phyloP scores from a whole-genome alignment of 2,113 vertebrate species.

The Paraplagusia blochii region DNA sequence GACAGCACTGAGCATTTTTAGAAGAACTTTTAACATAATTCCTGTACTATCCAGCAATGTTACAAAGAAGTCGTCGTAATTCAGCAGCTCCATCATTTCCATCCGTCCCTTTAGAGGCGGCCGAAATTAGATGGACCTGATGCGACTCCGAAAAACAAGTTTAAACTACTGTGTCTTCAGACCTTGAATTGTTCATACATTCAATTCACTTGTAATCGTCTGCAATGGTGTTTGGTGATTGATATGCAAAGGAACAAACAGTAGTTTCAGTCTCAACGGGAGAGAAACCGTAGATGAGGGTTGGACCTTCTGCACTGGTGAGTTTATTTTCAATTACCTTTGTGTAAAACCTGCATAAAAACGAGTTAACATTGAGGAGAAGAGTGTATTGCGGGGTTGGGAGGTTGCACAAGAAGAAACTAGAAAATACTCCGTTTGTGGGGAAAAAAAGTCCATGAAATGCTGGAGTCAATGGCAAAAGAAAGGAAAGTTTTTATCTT shows the following conservation, averaged over 20 bases:
- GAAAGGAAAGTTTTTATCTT: conserved; percentile 34
- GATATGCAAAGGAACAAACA: conserved; percentile 39
- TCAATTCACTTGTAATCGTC: conserved; percentile 58
- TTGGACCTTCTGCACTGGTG: background rate
- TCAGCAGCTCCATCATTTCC: conserved; percentile 18
- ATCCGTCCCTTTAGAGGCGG: conserved; percentile 28
- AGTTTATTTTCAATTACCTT: conserved; percentile 1
- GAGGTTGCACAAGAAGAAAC: conserved; percentile 22
- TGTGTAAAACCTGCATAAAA: conserved; percentile 47
- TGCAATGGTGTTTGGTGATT: conserved; percentile 28
- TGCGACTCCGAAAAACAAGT: conserved; percentile 11
- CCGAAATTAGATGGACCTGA: no score
- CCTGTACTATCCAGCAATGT: conserved; percentile 46
- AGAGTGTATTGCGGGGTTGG: conserved; percentile 47
- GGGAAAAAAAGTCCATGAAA: conserved; percentile 35
- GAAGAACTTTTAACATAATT: conserved; percentile 25
- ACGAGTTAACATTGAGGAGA: conserved; percentile 19
- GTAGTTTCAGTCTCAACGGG: conserved; percentile 5
- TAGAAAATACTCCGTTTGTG: conserved; percentile 7
- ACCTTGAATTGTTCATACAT: conserved; percentile 57
- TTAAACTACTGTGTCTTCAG: conserved; percentile 30
- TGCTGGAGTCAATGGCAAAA: conserved; percentile 38
- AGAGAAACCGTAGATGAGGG: conserved; percentile 8
- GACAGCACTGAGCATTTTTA: conserved; percentile 32
- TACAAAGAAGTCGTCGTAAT: conserved; percentile 11